Percentiles rank a stretch among this genome's conserved stretches.
Evolutionary conservation across 2,888 invertebrate genomes (phyloP).

Genomic region (Ethmia dodecea): DNA sequence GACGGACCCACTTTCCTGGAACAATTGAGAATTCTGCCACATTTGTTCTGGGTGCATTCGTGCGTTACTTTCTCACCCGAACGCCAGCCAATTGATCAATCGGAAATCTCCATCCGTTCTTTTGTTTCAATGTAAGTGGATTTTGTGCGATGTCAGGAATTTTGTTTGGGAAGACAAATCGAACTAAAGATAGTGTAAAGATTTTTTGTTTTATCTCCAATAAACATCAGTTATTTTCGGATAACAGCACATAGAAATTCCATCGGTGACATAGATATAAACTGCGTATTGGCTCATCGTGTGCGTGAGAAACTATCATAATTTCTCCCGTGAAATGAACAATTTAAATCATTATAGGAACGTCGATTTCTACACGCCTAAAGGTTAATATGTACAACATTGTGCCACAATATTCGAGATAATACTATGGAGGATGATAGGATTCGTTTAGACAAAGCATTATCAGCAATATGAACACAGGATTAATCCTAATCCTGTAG

Average conservation of each 20-base stretch:
- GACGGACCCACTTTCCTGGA: constrained; percentile 44
- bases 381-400: too few species aligned
- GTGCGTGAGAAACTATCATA: constrained; percentile 32
- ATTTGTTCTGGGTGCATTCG: constrained; percentile 49
- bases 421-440: too few species aligned
- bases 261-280: too few species aligned
- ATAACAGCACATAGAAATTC: too few species aligned
- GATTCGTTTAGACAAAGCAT: too few species aligned
- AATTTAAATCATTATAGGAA: constrained; percentile 28
- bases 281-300: too few species aligned
- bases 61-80: constrained; percentile 52
- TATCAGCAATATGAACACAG: too few species aligned
- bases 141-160: constrained; percentile 8
- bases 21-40: constrained; percentile 51
- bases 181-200: background rate
- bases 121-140: constrained; percentile 22
- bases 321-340: constrained; percentile 26
- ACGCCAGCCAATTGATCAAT: constrained; percentile 42
- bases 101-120: constrained; percentile 36
- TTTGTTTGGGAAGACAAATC: constrained; percentile 2
- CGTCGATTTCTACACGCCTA: too few species aligned
- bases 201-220: too few species aligned
- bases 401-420: too few species aligned
- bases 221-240: too few species aligned
- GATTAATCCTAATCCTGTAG: too few species aligned